phyloP scores from a whole-genome alignment of 1,140 invertebrate species.

The Triops cancriformis region DNA sequence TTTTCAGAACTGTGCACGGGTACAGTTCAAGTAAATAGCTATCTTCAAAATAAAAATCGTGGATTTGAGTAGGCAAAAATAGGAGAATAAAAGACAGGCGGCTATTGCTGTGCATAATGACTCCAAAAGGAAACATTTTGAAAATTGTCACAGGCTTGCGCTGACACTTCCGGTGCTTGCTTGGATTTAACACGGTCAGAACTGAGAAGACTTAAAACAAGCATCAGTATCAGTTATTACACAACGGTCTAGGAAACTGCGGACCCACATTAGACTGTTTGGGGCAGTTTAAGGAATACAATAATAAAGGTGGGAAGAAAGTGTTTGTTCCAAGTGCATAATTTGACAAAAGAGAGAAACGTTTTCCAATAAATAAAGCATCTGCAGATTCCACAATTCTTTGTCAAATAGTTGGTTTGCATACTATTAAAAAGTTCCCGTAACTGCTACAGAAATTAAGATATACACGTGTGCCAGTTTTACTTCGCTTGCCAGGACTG shows the following conservation, averaged over 20 bases:
- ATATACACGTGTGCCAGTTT: not conserved
- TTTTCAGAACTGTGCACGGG: not conserved
- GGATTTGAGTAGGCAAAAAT: not conserved
- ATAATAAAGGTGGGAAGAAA: not conserved
- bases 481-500: not conserved
- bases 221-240: not conserved
- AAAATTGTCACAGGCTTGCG: not conserved
- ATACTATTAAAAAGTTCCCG: not conserved
- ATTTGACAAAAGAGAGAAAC: not conserved
- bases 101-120: conserved; percentile 6
- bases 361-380: not conserved
- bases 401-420: not conserved
- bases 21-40: not conserved
- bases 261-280: not conserved
- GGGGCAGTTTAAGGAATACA: not conserved
- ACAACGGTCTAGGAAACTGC: not conserved
- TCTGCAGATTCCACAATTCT: not conserved
- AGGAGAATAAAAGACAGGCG: not conserved
- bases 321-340: not conserved
- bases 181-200: not conserved
- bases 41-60: not conserved
- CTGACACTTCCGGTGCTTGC: not conserved
- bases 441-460: not conserved
- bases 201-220: not conserved
- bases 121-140: not conserved